These are phyloP conservation scores for Isoperla grammatica DNA, from an alignment of 2,888 invertebrate species.

Conservation along the genomic window DNA sequence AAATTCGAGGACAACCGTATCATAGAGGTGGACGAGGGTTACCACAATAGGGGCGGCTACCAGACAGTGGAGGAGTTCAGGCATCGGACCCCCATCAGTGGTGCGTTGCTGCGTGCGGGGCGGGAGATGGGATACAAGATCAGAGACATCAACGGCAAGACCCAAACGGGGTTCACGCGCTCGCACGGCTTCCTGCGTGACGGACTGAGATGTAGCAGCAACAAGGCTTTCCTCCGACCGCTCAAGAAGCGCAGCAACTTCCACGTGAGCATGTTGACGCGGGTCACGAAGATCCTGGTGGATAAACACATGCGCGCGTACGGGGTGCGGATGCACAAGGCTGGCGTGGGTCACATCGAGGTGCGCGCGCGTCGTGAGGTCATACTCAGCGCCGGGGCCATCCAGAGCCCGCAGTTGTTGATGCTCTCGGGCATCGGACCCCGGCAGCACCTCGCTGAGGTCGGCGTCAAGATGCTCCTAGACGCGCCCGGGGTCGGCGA, in stretches of 20 bases:
- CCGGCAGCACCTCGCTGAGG: slow-evolving; percentile 52
- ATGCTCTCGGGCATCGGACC: slow-evolving; percentile 83
- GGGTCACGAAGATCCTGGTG: not conserved
- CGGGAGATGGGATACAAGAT: slow-evolving; percentile 54
- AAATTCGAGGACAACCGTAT: slow-evolving; percentile 75
- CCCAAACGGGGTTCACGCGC: slow-evolving; percentile 72
- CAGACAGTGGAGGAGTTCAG: slow-evolving; percentile 66
- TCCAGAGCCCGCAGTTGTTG: slow-evolving; percentile 78
- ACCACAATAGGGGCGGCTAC: slow-evolving; percentile 67
- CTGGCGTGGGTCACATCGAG: slow-evolving; percentile 46
- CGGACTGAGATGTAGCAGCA: slow-evolving; percentile 76
- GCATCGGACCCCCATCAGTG: slow-evolving; percentile 62
- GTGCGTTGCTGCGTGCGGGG: slow-evolving; percentile 64
- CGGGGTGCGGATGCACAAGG: slow-evolving; percentile 61
- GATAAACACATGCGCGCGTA: slow-evolving; percentile 45
- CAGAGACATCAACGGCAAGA: slow-evolving; percentile 68
- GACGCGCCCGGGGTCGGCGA: slow-evolving; percentile 68
- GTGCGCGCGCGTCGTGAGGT: slow-evolving; percentile 67
- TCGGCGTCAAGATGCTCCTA: slow-evolving; percentile 55
- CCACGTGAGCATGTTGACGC: slow-evolving; percentile 2
- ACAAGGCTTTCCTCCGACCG: slow-evolving; percentile 73
- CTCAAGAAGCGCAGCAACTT: slow-evolving; percentile 39
- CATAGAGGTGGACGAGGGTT: slow-evolving; percentile 54
- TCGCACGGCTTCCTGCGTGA: slow-evolving; percentile 72
- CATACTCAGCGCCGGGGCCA: slow-evolving; percentile 76